These are phyloP conservation scores for Zaprionus davidi DNA, from an alignment of 1,140 invertebrate species.

Conservation along the genomic window DNA sequence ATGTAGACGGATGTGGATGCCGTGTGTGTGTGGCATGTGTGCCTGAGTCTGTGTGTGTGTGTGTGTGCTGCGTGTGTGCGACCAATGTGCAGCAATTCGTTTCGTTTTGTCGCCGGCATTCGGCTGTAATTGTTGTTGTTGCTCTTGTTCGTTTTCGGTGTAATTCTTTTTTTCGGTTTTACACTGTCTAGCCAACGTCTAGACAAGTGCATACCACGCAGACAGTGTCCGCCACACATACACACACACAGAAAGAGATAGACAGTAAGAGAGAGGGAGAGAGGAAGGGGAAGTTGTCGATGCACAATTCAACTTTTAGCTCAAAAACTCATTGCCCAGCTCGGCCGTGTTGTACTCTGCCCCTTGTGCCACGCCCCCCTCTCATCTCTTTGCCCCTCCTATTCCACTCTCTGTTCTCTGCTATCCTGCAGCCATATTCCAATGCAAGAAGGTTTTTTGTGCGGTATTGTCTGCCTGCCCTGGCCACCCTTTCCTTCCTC, in stretches of 20 bases:
- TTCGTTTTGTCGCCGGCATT: constrained; percentile 77
- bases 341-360: constrained; percentile 5
- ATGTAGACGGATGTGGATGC: constrained; percentile 16
- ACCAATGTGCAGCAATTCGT: constrained; percentile 73
- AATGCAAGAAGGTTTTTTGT: constrained; percentile 52
- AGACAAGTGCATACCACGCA: constrained; percentile 82
- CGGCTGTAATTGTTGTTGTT: constrained; percentile 69
- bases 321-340: constrained; percentile 78
- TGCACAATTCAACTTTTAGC: constrained; percentile 82
- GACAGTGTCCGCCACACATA: constrained; percentile 58
- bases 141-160: constrained; percentile 36
- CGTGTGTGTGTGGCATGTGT: constrained; percentile 8
- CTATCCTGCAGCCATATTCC: constrained; percentile 72
- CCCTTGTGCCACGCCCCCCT: constrained; percentile 11
- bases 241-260: constrained; percentile 33
- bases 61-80: constrained; percentile 41
- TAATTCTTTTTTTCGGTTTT: constrained; percentile 65
- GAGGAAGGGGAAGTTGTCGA: constrained; percentile 53
- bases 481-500: not conserved
- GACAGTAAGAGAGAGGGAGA: constrained; percentile 5
- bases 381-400: not conserved
- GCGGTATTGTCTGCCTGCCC: constrained; percentile 18
- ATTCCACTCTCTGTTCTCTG: not conserved
- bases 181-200: constrained; percentile 83
- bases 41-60: constrained; percentile 8